Base-by-base conservation (phyloP, 1,140 invertebrate genomes). In the Agrilus planipennis region DNA sequence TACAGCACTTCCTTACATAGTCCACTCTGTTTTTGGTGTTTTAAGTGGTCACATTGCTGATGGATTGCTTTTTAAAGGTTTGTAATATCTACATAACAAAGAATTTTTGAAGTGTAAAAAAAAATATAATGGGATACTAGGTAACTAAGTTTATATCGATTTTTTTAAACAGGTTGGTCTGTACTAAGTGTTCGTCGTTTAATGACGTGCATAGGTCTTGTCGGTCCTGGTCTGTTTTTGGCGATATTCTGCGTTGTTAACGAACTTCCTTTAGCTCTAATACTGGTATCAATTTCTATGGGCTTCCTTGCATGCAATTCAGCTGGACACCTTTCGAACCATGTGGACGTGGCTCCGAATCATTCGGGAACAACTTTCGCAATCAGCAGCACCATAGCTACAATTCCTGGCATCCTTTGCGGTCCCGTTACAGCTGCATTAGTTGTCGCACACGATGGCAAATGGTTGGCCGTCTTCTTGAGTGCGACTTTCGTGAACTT, bases 341-440 rank as follows among this genome's bases (percentile, higher is more conserved):
- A 87, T 55, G 79, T 81, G 4, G 83, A 87, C 50, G 69, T 87
- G 16, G 82, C 82, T 3, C 82, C 82, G 2, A 82, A 82, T 66
- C 78, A 84, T 64, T 81, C 82, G 11, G 82, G 81, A 10, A 74
- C 83, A 22, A 85, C 81, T 35, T 87, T 86, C 64, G 81, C 82
- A 15, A 75, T 87, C 47, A 84, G 81, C 19, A 86, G 86, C 57
- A 85, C 82, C 12, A 67, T 85, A 41, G 81, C 81, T 18, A 84
- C 81, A 1, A 80, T 85, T 53, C 82, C 82, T 14, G 82, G 82
- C 17, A 82, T 86, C 39, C 60, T 82, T 18, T 83, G 79, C 57
- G 82, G 82, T n/a, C 82, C 82, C 27, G 48, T 86, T 20, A 85
- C 82, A 11, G 82, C 82, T 4, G 79, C 82, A 58, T 61, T 86